Base-by-base conservation (phyloP, 2,797 vertebrate genomes). In the Anabacerthia variegaticeps region DNA sequence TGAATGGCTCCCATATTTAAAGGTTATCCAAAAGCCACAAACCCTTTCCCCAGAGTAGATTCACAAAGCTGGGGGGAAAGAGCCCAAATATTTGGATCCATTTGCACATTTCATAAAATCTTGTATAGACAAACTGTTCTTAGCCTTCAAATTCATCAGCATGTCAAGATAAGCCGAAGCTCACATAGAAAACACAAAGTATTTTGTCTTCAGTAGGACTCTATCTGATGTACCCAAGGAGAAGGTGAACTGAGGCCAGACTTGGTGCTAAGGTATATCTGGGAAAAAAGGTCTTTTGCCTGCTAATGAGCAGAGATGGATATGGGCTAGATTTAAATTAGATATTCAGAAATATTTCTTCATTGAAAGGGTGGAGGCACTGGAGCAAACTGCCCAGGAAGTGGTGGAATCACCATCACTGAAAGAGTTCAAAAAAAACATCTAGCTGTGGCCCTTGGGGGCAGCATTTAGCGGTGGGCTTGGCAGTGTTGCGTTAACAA, bases 11-110 rank as follows among this genome's bases (percentile, higher is more conserved):
- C 14, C 51, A 37, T 30, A 93, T 52, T 56, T 59, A 92, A 88
- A 89, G 68, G 78, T 72, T 83, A 92, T n/a, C 46, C 65, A 88
- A 61, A 89, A 91, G 72, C 41, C 49, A 91, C 37, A 90, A 79
- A 49, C 4, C 20, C 62, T 71, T 85, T 81, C 46, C 26, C 62
- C 65, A 89, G 30, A 73, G 78, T 2, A 68, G 23, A 59, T 19
- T 41, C 41, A 63, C 27, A 39, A 28, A 54, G 30, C 19, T 5
- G 17, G 5, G 3, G 21, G 11, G 46, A 0, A 2, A 12, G 63
- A 76, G 20, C 14, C 24, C 14, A 66, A 7, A n/a, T 85, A n/a
- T 72, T 77, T 90, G 30, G 30, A 88, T 74, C 32, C 18, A 69
- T 56, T 48, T 65, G 15, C 34, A 88, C 0, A 0, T 27, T 74